Base-by-base conservation (phyloP, 2,113 vertebrate genomes). In the Dasyprocta punctata region DNA sequence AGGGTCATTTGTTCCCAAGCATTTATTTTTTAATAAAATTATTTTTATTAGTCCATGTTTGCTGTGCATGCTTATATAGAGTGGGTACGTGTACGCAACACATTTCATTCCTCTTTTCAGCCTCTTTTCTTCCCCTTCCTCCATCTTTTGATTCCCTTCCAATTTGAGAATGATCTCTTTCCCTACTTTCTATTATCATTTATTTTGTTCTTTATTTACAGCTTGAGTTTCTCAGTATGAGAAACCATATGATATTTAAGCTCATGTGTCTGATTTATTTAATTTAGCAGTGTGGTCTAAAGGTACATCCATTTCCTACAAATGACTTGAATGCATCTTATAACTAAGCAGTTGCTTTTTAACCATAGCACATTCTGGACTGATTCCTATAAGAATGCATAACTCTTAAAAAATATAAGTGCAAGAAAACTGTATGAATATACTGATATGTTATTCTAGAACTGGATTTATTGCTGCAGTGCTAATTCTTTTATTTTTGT, bases 351-450 rank as follows among this genome's bases (percentile, higher is more conserved):
- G 20, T 75, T 81, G 52, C 41, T 52, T 90, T 93, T 95, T 73
- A 95, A 61, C 38, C 12, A 83, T 0, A 92, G 47, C 13, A 67
- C 30, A 90, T 17, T 33, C 7, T 75, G 56, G 49, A n/a, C 20
- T 63, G 30, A 28, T 41, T 26, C 16, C 58, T 73, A 44, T 24
- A 84, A 67, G 47, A 30, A 71, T 56, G n/a, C 9, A 73, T 95
- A 86, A 87, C 58, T 89, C 16, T 41, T 90, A 28, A 80, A 94
- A 49, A 95, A 73, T 90, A 65, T 56, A 84, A 87, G 13, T 77
- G 16, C n/a, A 84, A 56, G 19, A 28, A 63, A 52, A 61, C 10
- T 82, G 22, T 63, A 14, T 81, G 30, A 41, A 19, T 60, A 41
- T 49, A 41, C 16, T 80, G 47, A 89, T 26, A 41, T 44, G 11